A percentile compares a stretch with the other conserved stretches of the same genome.
Evolutionary conservation across 2,797 vertebrate species (phyloP).

Genomic region (Acrocephalus scirpaceus): DNA sequence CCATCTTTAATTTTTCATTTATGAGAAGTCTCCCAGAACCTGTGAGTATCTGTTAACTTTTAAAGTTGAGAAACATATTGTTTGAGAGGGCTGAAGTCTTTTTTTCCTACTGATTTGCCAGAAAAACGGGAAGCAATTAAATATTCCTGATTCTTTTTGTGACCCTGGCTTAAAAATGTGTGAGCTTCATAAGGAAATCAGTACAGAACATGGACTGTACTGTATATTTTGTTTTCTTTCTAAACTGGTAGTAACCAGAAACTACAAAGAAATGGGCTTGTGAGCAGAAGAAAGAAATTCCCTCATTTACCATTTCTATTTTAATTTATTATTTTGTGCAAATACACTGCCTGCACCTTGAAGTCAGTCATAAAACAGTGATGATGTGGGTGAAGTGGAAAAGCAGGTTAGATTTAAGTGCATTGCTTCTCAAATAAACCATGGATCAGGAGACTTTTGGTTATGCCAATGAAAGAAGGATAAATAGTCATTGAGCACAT

Average conservation of each 20-base stretch:
- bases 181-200: background rate
- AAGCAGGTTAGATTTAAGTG: slow-evolving; percentile 8
- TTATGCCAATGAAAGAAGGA: background rate
- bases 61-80: background rate
- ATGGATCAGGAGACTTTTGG: background rate
- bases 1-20: background rate
- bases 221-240: background rate
- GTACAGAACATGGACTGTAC: background rate
- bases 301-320: background rate
- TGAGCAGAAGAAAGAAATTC: slow-evolving; percentile 9
- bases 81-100: background rate
- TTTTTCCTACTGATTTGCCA: background rate
- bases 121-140: slow-evolving; percentile 24
- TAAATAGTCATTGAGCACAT: background rate
- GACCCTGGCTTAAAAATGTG: background rate
- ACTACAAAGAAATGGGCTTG: background rate
- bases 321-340: slow-evolving; percentile 33
- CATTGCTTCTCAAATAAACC: background rate
- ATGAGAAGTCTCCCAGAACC: background rate
- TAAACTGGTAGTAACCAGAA: background rate
- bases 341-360: background rate
- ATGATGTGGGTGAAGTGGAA: slow-evolving; percentile 7
- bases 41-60: background rate
- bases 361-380: background rate
- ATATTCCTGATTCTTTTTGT: background rate